Evolutionary conservation across 2,888 invertebrate species (phyloP).

Genomic region (Pegoplata infirma): DNA sequence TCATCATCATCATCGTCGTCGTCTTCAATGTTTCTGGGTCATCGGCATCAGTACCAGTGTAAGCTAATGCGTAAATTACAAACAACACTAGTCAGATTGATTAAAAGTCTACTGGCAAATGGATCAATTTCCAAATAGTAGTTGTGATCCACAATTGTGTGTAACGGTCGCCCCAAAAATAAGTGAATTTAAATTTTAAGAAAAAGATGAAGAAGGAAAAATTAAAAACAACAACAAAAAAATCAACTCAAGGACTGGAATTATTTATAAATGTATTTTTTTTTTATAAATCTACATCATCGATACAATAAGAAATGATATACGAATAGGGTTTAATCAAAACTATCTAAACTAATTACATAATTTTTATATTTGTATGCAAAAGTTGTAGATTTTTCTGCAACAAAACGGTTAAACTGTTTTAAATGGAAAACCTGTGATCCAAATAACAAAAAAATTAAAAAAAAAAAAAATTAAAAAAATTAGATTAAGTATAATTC

Average conservation of each 20-base stretch:
- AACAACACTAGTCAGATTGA: slow-evolving; percentile 48
- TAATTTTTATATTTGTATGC: slow-evolving; percentile 52
- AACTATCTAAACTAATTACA: slow-evolving; percentile 4
- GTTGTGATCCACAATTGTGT: no score
- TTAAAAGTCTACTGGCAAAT: slow-evolving; percentile 37
- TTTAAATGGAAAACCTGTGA: slow-evolving; percentile 62
- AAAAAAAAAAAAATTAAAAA: slow-evolving; percentile 14
- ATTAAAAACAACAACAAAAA: no score
- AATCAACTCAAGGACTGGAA: slow-evolving; percentile 69
- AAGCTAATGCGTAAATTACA: slow-evolving; percentile 36
- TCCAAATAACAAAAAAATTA: slow-evolving; percentile 19
- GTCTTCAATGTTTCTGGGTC: slow-evolving; percentile 7
- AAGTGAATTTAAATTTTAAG: not conserved
- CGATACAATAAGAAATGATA: slow-evolving; percentile 24
- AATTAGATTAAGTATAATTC: slow-evolving; percentile 15
- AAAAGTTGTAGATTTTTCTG: slow-evolving; percentile 46
- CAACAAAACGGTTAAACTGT: slow-evolving; percentile 67
- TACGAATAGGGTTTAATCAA: slow-evolving; percentile 17
- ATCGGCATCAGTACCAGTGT: slow-evolving; percentile 26
- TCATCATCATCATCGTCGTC: no score
- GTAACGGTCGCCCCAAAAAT: not conserved
- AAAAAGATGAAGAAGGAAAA: slow-evolving; percentile 11
- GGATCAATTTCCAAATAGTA: slow-evolving; percentile 11
- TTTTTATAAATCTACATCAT: slow-evolving; percentile 21
- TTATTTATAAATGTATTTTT: slow-evolving; percentile 58